A percentile compares a stretch with the other conserved stretches of the same genome.
These are phyloP conservation scores for Perodicticus potto DNA, from an alignment of 2,797 vertebrate genomes.

Conservation along the genomic window DNA sequence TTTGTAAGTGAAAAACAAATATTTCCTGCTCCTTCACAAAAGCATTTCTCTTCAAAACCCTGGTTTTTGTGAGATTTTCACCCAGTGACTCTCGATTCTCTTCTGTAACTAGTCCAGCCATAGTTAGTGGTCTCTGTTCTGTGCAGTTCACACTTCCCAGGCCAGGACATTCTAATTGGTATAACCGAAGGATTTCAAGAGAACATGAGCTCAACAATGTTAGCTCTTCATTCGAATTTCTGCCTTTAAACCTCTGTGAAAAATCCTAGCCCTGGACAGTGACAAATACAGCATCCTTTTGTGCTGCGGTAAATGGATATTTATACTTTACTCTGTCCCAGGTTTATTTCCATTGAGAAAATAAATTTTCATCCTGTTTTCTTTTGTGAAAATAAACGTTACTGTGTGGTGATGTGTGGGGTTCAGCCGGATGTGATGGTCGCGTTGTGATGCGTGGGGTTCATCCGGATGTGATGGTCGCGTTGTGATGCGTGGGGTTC, in stretches of 20 bases:
- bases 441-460: neutral
- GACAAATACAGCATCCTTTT: slow-evolving; percentile 24
- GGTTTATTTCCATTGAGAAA: slow-evolving; percentile 47
- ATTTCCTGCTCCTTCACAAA: slow-evolving; percentile 30
- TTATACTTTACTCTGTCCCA: neutral
- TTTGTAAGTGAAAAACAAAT: neutral
- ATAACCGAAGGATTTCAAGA: slow-evolving; percentile 33
- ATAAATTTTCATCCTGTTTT: neutral
- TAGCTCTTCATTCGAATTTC: slow-evolving; percentile 38
- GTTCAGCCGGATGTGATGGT: neutral
- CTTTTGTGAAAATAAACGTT: slow-evolving; percentile 11
- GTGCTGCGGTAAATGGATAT: neutral
- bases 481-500: neutral
- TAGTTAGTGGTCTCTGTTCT: neutral
- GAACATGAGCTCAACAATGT: neutral
- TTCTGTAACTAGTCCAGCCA: neutral
- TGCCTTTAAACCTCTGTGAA: slow-evolving; percentile 14
- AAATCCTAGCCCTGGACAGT: slow-evolving; percentile 16
- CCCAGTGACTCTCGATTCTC: neutral
- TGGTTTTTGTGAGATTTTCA: neutral
- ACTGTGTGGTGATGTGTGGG: neutral
- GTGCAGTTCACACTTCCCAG: neutral
- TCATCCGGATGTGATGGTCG: neutral
- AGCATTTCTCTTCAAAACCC: neutral
- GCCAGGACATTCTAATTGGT: slow-evolving; percentile 11